A percentile compares a stretch with the other conserved stretches of the same genome.
Conservation (phyloP, 2,113 vertebrate genomes). For the Sinocyclocheilus maitianheensis region DNA sequence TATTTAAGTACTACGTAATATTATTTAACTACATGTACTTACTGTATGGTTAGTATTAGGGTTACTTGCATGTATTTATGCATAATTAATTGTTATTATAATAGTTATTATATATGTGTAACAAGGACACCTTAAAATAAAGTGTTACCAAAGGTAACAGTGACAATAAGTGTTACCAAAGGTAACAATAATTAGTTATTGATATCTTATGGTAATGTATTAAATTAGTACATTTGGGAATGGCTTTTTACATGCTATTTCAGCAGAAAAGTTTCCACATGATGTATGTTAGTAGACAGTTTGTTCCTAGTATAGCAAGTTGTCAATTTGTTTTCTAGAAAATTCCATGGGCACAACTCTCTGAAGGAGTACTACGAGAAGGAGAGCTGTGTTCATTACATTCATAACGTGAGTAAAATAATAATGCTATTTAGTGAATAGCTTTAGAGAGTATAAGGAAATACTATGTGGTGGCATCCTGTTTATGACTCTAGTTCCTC, state of each 20-base stretch:
- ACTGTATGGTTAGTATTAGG: too few species aligned
- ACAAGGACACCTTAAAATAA: too few species aligned
- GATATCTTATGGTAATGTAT: not conserved
- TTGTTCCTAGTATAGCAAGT: not conserved
- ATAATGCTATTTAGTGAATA: not conserved
- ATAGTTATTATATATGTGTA: too few species aligned
- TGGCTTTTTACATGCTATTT: not conserved
- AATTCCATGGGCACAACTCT: slow-evolving; percentile 92
- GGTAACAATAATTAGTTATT: too few species aligned
- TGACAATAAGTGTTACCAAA: too few species aligned
- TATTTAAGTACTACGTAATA: too few species aligned
- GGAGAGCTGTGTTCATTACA: slow-evolving; percentile 94
- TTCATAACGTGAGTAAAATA: slow-evolving; percentile 86
- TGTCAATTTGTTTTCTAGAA: slow-evolving; percentile 74
- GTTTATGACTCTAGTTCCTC: not conserved
- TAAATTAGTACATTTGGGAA: not conserved
- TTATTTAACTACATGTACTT: too few species aligned
- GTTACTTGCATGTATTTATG: too few species aligned
- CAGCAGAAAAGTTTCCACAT: not conserved
- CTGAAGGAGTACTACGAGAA: slow-evolving; percentile 98
- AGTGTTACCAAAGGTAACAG: too few species aligned
- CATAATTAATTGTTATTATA: too few species aligned
- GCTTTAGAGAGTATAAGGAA: not conserved
- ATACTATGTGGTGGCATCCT: not conserved
- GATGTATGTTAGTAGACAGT: not conserved